These are phyloP conservation scores for Lichenostomus cassidix DNA, from an alignment of 2,113 vertebrate species.

Conservation along the genomic window DNA sequence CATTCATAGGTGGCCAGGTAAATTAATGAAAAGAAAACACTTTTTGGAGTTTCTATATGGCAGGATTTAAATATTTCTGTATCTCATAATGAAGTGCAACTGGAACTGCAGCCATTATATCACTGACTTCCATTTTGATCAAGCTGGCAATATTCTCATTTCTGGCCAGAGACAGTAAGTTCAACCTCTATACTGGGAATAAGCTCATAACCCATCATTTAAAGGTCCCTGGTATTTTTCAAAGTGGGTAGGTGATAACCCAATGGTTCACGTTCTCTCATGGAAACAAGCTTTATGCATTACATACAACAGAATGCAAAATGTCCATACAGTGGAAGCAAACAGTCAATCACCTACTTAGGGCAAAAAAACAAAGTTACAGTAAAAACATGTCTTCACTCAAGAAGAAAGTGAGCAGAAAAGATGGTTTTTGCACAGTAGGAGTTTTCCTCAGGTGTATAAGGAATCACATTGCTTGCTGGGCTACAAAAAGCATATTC, in stretches of 20 bases:
- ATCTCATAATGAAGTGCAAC: not conserved
- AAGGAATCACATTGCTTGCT: not conserved
- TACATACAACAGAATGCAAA: not conserved
- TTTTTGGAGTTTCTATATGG: not conserved
- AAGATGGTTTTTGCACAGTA: not conserved
- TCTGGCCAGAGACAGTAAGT: not conserved
- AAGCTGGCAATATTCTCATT: not conserved
- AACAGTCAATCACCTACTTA: not conserved
- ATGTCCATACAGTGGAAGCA: not conserved
- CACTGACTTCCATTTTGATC: not conserved
- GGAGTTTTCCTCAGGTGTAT: not conserved
- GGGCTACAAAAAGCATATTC: not conserved
- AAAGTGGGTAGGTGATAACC: not conserved
- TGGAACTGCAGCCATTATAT: not conserved
- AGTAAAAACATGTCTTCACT: not conserved
- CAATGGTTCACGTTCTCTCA: not conserved
- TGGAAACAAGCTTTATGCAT: not conserved
- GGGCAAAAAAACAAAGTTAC: not conserved
- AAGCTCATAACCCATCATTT: not conserved
- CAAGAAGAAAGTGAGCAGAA: not conserved
- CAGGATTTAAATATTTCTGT: not conserved
- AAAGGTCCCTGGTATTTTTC: not conserved
- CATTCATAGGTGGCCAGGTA: not conserved
- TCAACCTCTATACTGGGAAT: not conserved
- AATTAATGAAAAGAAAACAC: not conserved